Conservation (phyloP, 1,140 invertebrate genomes). For the Orius insidiosus region DNA sequence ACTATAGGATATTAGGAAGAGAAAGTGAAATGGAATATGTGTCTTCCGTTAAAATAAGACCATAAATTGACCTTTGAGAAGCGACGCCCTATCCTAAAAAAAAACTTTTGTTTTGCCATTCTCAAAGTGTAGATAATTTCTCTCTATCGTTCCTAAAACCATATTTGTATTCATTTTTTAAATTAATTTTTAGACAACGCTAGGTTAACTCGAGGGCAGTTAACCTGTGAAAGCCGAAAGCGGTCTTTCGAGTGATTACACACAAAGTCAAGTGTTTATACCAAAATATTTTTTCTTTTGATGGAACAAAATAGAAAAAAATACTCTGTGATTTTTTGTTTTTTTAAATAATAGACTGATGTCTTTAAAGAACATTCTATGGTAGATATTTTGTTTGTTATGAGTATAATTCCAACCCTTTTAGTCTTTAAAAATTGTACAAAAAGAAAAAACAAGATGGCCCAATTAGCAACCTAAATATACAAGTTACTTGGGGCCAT, state of each 20-base stretch:
- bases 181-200: constrained; percentile 2
- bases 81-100: no score
- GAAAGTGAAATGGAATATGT: no score
- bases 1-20: no score
- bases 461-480: not conserved
- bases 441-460: not conserved
- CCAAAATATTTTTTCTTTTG: not conserved
- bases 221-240: not conserved
- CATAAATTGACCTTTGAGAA: no score
- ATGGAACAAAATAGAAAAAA: not conserved
- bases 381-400: constrained; percentile 1
- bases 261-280: not conserved
- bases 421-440: no score
- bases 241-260: not conserved
- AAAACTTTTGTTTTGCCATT: no score
- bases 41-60: no score
- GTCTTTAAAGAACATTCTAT: not conserved
- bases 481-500: not conserved
- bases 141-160: no score
- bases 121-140: no score
- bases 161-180: not conserved
- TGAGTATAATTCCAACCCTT: not conserved
- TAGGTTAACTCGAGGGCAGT: not conserved
- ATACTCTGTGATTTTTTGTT: constrained; percentile 1
- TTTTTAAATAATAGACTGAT: not conserved